Conservation (phyloP, 2,888 invertebrate species). For the Folsomia candida region DNA sequence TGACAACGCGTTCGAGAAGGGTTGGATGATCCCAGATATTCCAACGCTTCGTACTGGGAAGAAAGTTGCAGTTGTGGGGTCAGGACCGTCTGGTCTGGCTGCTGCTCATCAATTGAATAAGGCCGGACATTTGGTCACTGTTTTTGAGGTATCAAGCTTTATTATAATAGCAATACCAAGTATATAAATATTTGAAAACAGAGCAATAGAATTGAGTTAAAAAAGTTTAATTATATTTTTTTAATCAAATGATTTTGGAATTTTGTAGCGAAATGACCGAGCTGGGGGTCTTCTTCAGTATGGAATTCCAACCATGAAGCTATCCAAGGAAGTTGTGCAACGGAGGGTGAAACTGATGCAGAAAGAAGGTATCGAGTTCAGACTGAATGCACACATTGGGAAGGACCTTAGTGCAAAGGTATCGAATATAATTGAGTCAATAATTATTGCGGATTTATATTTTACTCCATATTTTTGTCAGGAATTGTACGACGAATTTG, state of each 20-base stretch:
- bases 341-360: conserved; percentile 80
- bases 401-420: conserved; percentile 79
- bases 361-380: conserved; percentile 86
- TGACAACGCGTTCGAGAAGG: conserved; percentile 94
- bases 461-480: conserved; percentile 17
- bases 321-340: conserved; percentile 89
- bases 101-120: conserved; percentile 97
- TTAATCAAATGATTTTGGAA: no score
- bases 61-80: conserved; percentile 84
- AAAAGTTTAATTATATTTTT: no score
- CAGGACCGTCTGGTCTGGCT: conserved; percentile 89
- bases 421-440: conserved; percentile 14
- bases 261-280: conserved; percentile 93
- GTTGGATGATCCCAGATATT: conserved; percentile 83
- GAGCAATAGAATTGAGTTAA: no score
- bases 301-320: conserved; percentile 98
- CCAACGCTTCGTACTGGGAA: conserved; percentile 71
- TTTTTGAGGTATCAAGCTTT: no score
- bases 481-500: conserved; percentile 61
- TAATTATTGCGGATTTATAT: no score
- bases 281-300: conserved; percentile 93
- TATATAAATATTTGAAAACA: no score
- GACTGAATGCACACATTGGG: conserved; percentile 85
- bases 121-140: conserved; percentile 92
- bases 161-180: no score